These are phyloP conservation scores for Lithophane ornitopus DNA, from an alignment of 2,888 invertebrate genomes.

Conservation along the genomic window DNA sequence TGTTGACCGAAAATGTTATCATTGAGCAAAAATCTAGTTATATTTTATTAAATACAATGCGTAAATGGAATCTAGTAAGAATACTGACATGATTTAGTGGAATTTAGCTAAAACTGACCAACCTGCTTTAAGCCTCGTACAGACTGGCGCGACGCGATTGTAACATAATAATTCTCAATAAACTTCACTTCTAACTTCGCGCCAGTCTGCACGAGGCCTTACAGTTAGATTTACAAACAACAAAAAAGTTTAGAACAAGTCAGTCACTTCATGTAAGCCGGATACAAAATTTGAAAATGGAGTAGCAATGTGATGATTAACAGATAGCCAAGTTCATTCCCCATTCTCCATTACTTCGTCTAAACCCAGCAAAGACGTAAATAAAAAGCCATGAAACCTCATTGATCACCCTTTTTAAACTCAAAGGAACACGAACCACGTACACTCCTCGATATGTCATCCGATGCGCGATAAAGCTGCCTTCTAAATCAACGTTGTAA, in stretches of 20 bases:
- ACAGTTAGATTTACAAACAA: not conserved
- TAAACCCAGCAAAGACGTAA: constrained; percentile 8
- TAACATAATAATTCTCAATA: too few relatives aligned
- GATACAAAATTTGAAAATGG: too few relatives aligned
- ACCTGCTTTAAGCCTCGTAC: too few relatives aligned
- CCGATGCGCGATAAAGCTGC: constrained; percentile 39
- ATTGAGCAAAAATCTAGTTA: too few relatives aligned
- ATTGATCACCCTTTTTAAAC: not conserved
- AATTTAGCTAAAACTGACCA: not conserved
- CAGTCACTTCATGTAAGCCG: too few relatives aligned
- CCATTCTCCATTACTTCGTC: too few relatives aligned
- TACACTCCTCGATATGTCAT: constrained; percentile 47
- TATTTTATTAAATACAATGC: not conserved
- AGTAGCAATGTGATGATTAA: not conserved
- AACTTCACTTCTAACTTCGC: too few relatives aligned
- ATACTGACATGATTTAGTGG: not conserved
- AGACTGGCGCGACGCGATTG: too few relatives aligned
- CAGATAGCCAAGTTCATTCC: not conserved
- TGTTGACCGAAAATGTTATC: not conserved
- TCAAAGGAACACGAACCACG: constrained; percentile 22
- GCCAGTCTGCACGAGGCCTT: too few relatives aligned
- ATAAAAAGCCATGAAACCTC: constrained; percentile 28
- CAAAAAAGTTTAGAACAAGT: not conserved
- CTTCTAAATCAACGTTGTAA: constrained; percentile 63
- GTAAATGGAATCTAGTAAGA: not conserved